Evolutionary conservation across 2,888 invertebrate genomes (phyloP), one percentile per base, ranked within the genome.

Genomic region (Macaria liturata): DNA sequence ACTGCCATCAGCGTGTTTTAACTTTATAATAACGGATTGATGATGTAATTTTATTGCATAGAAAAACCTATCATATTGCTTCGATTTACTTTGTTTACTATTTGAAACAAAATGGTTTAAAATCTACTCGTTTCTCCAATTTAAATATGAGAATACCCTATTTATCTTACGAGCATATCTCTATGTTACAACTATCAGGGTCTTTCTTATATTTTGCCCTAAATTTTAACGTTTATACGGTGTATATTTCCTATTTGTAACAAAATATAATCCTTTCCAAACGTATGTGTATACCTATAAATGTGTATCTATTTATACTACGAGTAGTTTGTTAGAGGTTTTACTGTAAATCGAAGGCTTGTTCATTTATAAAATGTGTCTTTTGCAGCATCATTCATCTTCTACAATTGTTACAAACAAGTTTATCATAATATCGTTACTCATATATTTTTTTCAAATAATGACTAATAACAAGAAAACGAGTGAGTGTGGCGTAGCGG

Each of bases 161-260:
- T 50, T 55, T 42, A 42, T 50, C 60, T 59, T 54, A 51, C 45
- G 47, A 53, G 64, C 64, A 64, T 67, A 69, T 67, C 64, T 51
- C 37, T 52, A 49, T 51, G 54, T 54, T 57, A 60, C 32, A 42
- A 44, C 3, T 6, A 39, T 49, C 48, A 69, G 69, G 74, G 75
- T 72, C 69, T 71, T 78, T 76, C 77, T 81, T 75, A 73, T 77
- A 80, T 80, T 78, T 76, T 75, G 59, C 66, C 71, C 72, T 78
- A 74, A 66, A 70, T 70, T 64, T 74, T 66, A 76, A 76, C 75
- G 76, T 83, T 79, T 80, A 69, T 77, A 76, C 70, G 74, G 67
- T 39, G 62, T 71, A 71, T 76, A 76, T 70, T 75, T 75, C 75
- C 74, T 74, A 74, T 80, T 84, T 83, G 75, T 68, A 71, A 75